Conservation (phyloP, 2,888 invertebrate species). For the Drosophila prolongata region DNA sequence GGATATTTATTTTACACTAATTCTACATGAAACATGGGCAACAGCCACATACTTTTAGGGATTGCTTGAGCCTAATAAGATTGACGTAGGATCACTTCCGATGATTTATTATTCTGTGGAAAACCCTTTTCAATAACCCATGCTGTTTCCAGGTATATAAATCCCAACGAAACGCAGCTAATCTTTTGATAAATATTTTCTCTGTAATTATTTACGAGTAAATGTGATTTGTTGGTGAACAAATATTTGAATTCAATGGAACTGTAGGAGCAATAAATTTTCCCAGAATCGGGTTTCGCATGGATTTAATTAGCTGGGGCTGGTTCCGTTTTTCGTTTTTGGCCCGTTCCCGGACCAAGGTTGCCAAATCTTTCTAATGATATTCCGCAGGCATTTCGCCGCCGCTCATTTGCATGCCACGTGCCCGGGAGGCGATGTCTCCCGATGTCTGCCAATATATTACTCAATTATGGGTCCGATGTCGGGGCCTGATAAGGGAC, state of each 20-base stretch:
- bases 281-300: conserved; percentile 53
- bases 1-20: not conserved
- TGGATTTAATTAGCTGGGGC: conserved; percentile 60
- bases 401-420: conserved; percentile 62
- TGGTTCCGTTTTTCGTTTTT: conserved; percentile 15
- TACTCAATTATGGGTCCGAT: conserved; percentile 55
- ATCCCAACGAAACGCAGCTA: not conserved
- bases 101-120: conserved; percentile 1
- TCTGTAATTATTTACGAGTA: conserved; percentile 38
- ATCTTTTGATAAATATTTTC: conserved; percentile 25
- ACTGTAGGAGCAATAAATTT: conserved; percentile 66
- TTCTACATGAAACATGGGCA: not conserved
- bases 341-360: conserved; percentile 19
- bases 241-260: conserved; percentile 62
- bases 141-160: not conserved
- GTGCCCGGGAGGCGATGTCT: conserved; percentile 50
- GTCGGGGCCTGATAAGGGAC: conserved; percentile 57
- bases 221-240: conserved; percentile 17
- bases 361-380: conserved; percentile 57
- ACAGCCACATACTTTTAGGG: conserved; percentile 23
- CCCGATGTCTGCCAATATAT: conserved; percentile 39
- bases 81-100: conserved; percentile 5
- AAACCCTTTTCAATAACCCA: conserved; percentile 1
- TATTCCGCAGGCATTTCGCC: conserved; percentile 56
- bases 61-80: not conserved